Base-by-base conservation (phyloP, 1,140 invertebrate species). In the Lerema accius region DNA sequence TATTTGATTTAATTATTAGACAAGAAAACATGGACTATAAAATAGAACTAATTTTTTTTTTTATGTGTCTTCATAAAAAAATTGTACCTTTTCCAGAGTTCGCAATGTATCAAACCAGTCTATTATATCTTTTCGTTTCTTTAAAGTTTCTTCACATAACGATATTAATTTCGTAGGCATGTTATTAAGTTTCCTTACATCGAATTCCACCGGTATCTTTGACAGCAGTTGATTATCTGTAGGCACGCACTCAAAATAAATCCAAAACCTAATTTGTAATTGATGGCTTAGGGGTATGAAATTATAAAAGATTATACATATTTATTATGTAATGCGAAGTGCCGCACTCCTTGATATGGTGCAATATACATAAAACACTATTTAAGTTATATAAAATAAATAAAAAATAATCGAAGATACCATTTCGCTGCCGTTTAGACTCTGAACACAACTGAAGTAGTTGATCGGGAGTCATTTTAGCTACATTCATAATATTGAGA, bases 401-500 rank as follows among this genome's bases (percentile, higher is more conserved):
- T 42, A 42, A 11, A 63, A 35, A 13, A 64, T 17, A 28, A 37
- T 23, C 19, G 19, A n/a, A n/a, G n/a, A n/a, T 37, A 71, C 69
- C 69, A 43, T 63, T 56, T 55, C 51, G 51, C 46, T 48, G 43
- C 7, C 26, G 23, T 50, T 73, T 76, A 3, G 67, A 48, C 50
- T 67, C 73, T 9, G 79, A 56, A 42, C 85, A 90, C 15, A 88
- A 62, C 45, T 88, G 73, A 0, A 88, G 60, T 45, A 90, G 51
- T 46, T 86, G 82, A 9, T 75, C 74, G 0, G 84, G 77, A 0
- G 74, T 73, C 75, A 88, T 69, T 13, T 80, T 79, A 10, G 78
- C 72, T 7, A 88, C 77, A 42, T 90, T 88, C 80, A 86, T 88
- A 7, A 88, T 71, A 1, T 58, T 61, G 23, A 88, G 56, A 13